Conservation (phyloP, 2,888 invertebrate species). For the Andrena fulva region DNA sequence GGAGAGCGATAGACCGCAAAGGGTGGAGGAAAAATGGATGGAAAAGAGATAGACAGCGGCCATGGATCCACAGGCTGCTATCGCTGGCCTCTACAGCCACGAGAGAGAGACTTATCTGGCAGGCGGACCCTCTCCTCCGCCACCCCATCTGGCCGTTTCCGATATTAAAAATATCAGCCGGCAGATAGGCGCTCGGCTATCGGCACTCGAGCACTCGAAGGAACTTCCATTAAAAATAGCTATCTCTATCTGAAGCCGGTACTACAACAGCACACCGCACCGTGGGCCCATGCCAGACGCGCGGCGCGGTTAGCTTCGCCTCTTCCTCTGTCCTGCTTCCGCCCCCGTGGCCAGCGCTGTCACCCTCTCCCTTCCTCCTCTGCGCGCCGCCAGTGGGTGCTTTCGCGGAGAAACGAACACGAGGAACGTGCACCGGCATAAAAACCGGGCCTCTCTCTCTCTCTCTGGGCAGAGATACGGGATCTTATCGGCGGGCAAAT, state of each 20-base stretch:
- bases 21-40: conserved; percentile 53
- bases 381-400: conserved; percentile 33
- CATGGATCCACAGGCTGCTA: conserved; percentile 56
- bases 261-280: conserved; percentile 74
- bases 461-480: conserved; percentile 79
- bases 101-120: conserved; percentile 70
- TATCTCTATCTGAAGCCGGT: conserved; percentile 78
- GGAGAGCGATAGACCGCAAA: conserved; percentile 9
- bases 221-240: conserved; percentile 82
- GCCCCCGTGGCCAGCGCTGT: conserved; percentile 6
- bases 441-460: conserved; percentile 71
- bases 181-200: conserved; percentile 77
- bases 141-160: conserved; percentile 73
- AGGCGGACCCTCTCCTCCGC: conserved; percentile 41
- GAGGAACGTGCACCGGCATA: conserved; percentile 71
- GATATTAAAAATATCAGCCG: conserved; percentile 81
- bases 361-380: conserved; percentile 3
- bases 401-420: conserved; percentile 61
- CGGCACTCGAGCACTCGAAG: conserved; percentile 76
- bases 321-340: conserved; percentile 1
- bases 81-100: conserved; percentile 57
- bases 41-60: conserved; percentile 63
- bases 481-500: conserved; percentile 81
- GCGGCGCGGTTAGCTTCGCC: not conserved
- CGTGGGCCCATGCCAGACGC: conserved; percentile 69